A percentile compares a stretch with the other conserved stretches of the same genome.
Conservation (phyloP, 2,797 vertebrate genomes). For the Emydoidea blandingii region DNA sequence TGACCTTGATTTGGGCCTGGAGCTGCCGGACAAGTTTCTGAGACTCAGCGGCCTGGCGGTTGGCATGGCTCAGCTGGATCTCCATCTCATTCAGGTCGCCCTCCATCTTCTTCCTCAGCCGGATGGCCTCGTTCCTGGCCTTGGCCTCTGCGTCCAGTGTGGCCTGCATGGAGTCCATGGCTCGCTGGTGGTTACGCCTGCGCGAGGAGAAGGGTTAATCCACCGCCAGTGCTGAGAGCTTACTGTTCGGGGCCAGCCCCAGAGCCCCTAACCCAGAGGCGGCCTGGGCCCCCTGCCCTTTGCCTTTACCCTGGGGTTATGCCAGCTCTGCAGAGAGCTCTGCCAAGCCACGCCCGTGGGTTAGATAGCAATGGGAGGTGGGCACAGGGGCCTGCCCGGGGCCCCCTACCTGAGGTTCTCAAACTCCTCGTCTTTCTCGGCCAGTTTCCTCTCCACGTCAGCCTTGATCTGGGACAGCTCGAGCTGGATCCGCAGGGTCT, state of each 20-base stretch:
- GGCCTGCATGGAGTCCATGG: slow-evolving; percentile 92
- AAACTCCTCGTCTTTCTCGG: slow-evolving; percentile 94
- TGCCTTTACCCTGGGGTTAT: no score
- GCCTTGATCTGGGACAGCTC: slow-evolving; percentile 94
- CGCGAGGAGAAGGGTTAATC: not conserved
- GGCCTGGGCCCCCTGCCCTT: not conserved
- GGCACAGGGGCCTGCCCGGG: not conserved
- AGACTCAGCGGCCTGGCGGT: slow-evolving; percentile 88
- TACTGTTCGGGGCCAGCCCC: not conserved
- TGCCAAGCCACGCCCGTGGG: not conserved
- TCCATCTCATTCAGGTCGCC: slow-evolving; percentile 96
- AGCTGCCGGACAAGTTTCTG: slow-evolving; percentile 89
- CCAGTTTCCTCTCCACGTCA: slow-evolving; percentile 92
- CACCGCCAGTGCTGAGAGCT: fast-evolving
- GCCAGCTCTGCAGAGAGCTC: not conserved
- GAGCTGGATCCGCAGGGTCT: slow-evolving; percentile 92
- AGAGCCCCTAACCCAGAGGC: no score
- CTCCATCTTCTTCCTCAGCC: slow-evolving; percentile 96
- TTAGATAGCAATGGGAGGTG: not conserved
- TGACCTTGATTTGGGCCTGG: slow-evolving; percentile 92
- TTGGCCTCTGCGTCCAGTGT: slow-evolving; percentile 90
- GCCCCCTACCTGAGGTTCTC: slow-evolving; percentile 82
- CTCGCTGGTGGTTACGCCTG: slow-evolving; percentile 93
- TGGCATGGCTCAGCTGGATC: slow-evolving; percentile 92
- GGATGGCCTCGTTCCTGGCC: slow-evolving; percentile 90